Percentiles rank a stretch among this genome's conserved stretches.
Conservation (phyloP, 2,113 vertebrate species). For the Rhinoderma darwinii region DNA sequence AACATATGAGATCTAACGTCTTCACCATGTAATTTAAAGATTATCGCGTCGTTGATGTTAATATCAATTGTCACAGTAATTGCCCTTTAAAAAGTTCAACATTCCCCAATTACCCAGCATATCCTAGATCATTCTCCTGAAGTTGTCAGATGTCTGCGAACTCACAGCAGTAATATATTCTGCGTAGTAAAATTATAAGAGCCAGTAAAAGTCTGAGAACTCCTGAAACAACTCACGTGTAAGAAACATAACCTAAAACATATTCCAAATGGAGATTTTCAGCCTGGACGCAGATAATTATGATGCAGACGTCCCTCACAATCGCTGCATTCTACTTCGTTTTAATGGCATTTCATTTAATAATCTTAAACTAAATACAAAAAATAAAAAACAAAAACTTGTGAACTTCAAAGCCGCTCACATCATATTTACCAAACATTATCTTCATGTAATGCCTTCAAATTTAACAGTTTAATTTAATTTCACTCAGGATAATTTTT, state of each 20-base stretch:
- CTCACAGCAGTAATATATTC: not conserved
- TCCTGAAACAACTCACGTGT: not conserved
- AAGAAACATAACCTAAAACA: not conserved
- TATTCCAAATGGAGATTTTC: not conserved
- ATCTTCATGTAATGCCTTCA: constrained; percentile 50
- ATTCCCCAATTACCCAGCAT: not conserved
- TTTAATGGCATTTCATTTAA: constrained; percentile 53
- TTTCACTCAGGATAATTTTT: constrained; percentile 52
- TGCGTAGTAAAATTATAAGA: not conserved
- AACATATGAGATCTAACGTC: too few species aligned
- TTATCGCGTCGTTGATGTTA: too few species aligned
- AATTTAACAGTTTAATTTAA: constrained; percentile 54
- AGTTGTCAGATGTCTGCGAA: not conserved
- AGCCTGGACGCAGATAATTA: constrained; percentile 1
- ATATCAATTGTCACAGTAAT: too few species aligned
- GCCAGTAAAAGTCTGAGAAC: not conserved
- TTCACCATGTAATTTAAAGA: too few species aligned
- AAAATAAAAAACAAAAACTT: constrained; percentile 40
- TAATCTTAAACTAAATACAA: constrained; percentile 25
- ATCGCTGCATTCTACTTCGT: not conserved
- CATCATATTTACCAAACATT: constrained; percentile 49
- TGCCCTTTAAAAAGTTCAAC: too few species aligned
- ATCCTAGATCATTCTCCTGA: not conserved
- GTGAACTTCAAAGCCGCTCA: constrained; percentile 45
- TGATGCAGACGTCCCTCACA: constrained; percentile 4